Conservation (phyloP, 2,113 vertebrate species). For the Gymnocephalus cernua region DNA sequence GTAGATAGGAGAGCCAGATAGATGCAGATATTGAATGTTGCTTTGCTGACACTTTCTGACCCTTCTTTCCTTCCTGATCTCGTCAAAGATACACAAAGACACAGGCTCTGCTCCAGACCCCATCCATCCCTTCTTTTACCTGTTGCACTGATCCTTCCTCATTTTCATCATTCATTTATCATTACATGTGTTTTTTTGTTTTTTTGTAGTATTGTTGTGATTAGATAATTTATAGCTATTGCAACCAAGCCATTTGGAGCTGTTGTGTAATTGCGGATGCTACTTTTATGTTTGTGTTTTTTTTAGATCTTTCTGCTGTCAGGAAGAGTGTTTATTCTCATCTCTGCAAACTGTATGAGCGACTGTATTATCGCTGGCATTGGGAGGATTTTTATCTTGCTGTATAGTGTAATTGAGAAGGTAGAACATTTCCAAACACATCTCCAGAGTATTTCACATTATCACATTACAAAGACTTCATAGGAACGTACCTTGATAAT, state of each 20-base stretch:
- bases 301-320: slow-evolving; percentile 46
- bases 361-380: slow-evolving; percentile 43
- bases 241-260: slow-evolving; percentile 67
- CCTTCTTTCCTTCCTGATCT: slow-evolving; percentile 69
- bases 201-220: slow-evolving; percentile 57
- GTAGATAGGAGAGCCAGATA: slow-evolving; percentile 29
- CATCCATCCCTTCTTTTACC: slow-evolving; percentile 32
- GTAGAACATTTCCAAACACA: slow-evolving; percentile 56
- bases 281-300: slow-evolving; percentile 28
- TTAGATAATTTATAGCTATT: slow-evolving; percentile 67
- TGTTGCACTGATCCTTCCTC: slow-evolving; percentile 59
- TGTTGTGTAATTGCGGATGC: slow-evolving; percentile 58
- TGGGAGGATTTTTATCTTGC: slow-evolving; percentile 70
- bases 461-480: slow-evolving; percentile 65
- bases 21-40: slow-evolving; percentile 42
- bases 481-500: slow-evolving; percentile 78
- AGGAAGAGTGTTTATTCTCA: slow-evolving; percentile 57
- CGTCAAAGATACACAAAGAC: slow-evolving; percentile 59
- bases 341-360: slow-evolving; percentile 43
- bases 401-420: slow-evolving; percentile 70
- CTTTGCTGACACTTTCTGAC: slow-evolving; percentile 76
- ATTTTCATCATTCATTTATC: slow-evolving; percentile 27
- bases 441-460: slow-evolving; percentile 62
- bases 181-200: background rate
- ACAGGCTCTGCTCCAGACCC: slow-evolving; percentile 59